phyloP scores from a whole-genome alignment of 2,113 vertebrate species.

The Megaleporinus macrocephalus region DNA sequence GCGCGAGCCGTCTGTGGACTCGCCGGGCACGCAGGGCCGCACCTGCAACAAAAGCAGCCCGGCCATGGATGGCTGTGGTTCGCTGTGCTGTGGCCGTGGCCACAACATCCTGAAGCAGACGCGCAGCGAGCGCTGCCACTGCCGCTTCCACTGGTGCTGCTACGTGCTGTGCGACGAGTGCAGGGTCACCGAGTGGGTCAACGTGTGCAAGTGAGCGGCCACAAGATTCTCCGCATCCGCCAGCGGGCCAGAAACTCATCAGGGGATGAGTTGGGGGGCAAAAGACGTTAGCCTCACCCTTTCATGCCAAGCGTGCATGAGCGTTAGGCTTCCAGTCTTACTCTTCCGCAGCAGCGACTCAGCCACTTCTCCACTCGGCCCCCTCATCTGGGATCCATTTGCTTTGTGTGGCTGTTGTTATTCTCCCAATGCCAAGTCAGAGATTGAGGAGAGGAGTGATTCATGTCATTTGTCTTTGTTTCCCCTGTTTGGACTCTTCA shows the following conservation, averaged over 20 bases:
- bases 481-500: slow-evolving; percentile 70
- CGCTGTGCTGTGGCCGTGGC: slow-evolving; percentile 88
- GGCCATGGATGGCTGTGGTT: slow-evolving; percentile 84
- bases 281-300: slow-evolving; percentile 39
- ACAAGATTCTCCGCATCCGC: background rate
- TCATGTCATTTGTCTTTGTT: slow-evolving; percentile 76
- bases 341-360: slow-evolving; percentile 70
- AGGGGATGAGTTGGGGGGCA: background rate
- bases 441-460: slow-evolving; percentile 76
- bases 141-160: slow-evolving; percentile 92
- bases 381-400: slow-evolving; percentile 81
- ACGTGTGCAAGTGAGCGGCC: slow-evolving; percentile 85
- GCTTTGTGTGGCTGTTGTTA: slow-evolving; percentile 79
- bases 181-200: slow-evolving; percentile 88
- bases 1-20: slow-evolving; percentile 78
- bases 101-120: slow-evolving; percentile 89
- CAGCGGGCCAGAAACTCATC: background rate
- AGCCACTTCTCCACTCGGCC: slow-evolving; percentile 58
- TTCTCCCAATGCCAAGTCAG: slow-evolving; percentile 79
- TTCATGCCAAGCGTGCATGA: slow-evolving; percentile 55
- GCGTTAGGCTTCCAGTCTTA: slow-evolving; percentile 66
- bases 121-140: slow-evolving; percentile 85
- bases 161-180: slow-evolving; percentile 92
- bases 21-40: slow-evolving; percentile 84
- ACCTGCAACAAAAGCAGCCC: slow-evolving; percentile 89